Conservation (phyloP, 2,797 vertebrate genomes). For the Pogonophryne albipinna region DNA sequence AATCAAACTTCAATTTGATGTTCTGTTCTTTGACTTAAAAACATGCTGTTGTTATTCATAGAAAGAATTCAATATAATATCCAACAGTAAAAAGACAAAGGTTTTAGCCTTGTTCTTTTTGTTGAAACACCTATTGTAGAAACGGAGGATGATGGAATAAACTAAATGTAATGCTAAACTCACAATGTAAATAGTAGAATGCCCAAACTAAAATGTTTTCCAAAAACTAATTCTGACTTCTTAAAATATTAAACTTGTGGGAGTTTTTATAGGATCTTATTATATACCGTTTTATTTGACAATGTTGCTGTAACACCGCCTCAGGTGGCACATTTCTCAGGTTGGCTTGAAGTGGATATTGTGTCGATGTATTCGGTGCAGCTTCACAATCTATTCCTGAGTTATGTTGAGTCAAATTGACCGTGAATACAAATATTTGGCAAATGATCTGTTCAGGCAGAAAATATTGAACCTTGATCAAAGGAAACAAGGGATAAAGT, state of each 20-base stretch:
- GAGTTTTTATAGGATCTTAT: too few relatives aligned
- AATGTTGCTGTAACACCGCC: not conserved
- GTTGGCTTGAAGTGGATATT: not conserved
- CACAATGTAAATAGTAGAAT: not conserved
- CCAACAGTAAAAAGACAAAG: not conserved
- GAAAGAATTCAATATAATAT: not conserved
- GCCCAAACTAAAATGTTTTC: not conserved
- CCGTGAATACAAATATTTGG: not conserved
- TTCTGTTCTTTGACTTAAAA: constrained; percentile 22
- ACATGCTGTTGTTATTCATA: not conserved
- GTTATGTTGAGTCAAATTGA: not conserved
- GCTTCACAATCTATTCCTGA: not conserved
- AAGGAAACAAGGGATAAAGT: not conserved
- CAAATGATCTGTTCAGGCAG: not conserved
- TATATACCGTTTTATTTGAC: too few relatives aligned
- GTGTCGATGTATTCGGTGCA: not conserved
- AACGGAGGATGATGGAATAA: not conserved
- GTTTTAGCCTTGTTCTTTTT: too few relatives aligned
- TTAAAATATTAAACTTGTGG: too few relatives aligned
- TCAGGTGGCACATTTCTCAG: not conserved
- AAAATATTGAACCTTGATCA: not conserved
- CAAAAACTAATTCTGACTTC: not conserved
- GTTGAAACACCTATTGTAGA: not conserved
- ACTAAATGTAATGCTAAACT: not conserved
- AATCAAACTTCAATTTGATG: constrained; percentile 38